A percentile compares a stretch with the other conserved stretches of the same genome.
These are phyloP conservation scores for Microplitis manilae DNA, from an alignment of 2,888 invertebrate genomes.

Conservation along the genomic window DNA sequence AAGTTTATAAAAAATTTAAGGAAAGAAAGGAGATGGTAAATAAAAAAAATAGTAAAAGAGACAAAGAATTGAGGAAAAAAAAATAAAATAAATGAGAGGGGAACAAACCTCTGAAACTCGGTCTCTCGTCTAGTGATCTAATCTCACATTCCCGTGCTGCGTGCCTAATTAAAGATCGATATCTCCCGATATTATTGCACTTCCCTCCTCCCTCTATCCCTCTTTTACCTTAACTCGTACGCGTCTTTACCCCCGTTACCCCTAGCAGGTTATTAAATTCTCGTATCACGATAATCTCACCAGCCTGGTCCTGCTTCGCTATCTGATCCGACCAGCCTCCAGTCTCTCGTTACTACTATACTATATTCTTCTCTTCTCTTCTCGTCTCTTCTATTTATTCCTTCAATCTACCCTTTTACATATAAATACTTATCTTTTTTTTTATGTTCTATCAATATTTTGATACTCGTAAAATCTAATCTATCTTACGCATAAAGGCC, in stretches of 20 bases:
- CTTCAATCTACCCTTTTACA: conserved; percentile 24
- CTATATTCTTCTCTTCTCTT: conserved; percentile 30
- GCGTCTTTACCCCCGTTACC: conserved; percentile 48
- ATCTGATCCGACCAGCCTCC: conserved; percentile 66
- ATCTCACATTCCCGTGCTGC: conserved; percentile 69
- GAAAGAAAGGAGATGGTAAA: conserved; percentile 20
- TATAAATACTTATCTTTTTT: conserved; percentile 27
- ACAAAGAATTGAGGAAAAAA: conserved; percentile 31
- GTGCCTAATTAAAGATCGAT: conserved; percentile 72
- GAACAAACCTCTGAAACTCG: conserved; percentile 55
- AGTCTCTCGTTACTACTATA: conserved; percentile 61
- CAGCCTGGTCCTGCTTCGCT: conserved; percentile 63
- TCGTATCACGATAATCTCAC: conserved; percentile 69
- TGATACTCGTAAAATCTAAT: conserved; percentile 4
- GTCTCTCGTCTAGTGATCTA: conserved; percentile 67
- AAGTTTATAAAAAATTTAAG: conserved; percentile 11
- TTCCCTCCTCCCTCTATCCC: conserved; percentile 50
- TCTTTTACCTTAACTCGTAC: conserved; percentile 37
- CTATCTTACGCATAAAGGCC: neutral
- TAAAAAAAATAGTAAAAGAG: conserved; percentile 40
- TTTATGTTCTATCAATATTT: conserved; percentile 23
- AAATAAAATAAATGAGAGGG: conserved; percentile 26
- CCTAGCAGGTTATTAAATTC: conserved; percentile 71
- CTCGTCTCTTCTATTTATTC: conserved; percentile 18
- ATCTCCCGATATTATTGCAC: conserved; percentile 71